Evolutionary conservation across 1,140 invertebrate species (phyloP), one percentile per base, ranked within the genome.

Genomic region (Cephus cinctus): DNA sequence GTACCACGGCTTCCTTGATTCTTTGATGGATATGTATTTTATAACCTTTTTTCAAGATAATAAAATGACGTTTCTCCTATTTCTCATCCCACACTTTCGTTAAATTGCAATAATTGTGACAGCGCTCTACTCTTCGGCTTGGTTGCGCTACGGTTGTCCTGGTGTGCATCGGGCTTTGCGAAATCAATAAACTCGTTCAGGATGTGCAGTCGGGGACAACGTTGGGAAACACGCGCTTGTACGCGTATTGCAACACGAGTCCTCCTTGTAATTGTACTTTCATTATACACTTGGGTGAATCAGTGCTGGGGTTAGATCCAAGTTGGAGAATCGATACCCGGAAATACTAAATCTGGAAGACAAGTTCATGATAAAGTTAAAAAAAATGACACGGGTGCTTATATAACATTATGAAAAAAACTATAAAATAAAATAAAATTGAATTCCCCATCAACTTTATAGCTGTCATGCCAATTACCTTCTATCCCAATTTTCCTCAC

Each of bases 201-300:
- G 58, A 66, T 67, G 60, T 63, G 56, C 56, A 32, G 19, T 23
- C 36, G 27, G 27, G 31, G 20, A 38, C 31, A 31, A 25, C 20
- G 18, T n/a, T 32, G 4, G 19, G 25, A 12, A 8, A 27, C 22
- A 19, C 12, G 22, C 5, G n/a, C 16, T 19, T 44, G 34, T 32
- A 44, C 31, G 36, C 21, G 31, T 23, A 44, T 68, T 71, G 67
- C 67, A 52, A 65, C 67, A 71, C 56, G 31, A 65, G 56, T 66
- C n/a, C n/a, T 71, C 63, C 70, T 73, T 71, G 71, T 71, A 63
- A 69, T 59, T 62, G 60, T 56, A 57, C 65, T 67, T 66, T 67
- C 67, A 69, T 68, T 63, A 64, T 55, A 45, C 55, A 57, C 40
- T 52, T 50, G 49, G 39, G 38, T 32, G 14, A 49, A 40, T 52